Evolutionary conservation across 2,888 invertebrate species (phyloP).

Genomic region (Meteorus cinctellus): DNA sequence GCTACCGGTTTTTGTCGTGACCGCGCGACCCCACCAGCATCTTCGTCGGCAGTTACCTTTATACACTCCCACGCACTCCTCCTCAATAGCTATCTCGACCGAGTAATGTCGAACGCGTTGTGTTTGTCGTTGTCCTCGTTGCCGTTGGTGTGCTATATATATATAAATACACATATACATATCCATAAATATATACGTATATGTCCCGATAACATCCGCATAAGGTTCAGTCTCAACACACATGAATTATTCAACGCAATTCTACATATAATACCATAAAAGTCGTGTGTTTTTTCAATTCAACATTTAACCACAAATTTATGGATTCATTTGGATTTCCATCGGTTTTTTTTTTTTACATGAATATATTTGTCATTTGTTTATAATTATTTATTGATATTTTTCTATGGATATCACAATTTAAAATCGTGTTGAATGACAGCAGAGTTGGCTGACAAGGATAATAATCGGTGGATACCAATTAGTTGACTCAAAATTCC

Average conservation of each 20-base stretch:
- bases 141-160: too few species aligned
- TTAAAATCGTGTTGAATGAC: slow-evolving; percentile 31
- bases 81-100: neutral
- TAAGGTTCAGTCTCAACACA: neutral
- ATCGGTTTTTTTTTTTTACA: neutral
- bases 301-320: slow-evolving; percentile 19
- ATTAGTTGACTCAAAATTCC: slow-evolving; percentile 58
- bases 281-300: slow-evolving; percentile 22
- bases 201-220: neutral
- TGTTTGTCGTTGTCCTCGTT: neutral
- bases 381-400: neutral
- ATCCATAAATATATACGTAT: neutral
- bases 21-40: neutral
- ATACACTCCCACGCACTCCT: neutral
- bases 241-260: slow-evolving; percentile 7
- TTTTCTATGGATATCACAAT: neutral
- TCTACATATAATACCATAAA: slow-evolving; percentile 4
- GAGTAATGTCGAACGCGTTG: neutral
- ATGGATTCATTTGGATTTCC: neutral
- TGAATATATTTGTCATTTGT: neutral
- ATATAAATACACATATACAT: neutral
- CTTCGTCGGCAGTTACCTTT: neutral
- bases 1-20: neutral
- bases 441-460: slow-evolving; percentile 13
- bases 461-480: slow-evolving; percentile 49